phyloP scores from a whole-genome alignment of 2,113 vertebrate genomes.

The Fregata magnificens region DNA sequence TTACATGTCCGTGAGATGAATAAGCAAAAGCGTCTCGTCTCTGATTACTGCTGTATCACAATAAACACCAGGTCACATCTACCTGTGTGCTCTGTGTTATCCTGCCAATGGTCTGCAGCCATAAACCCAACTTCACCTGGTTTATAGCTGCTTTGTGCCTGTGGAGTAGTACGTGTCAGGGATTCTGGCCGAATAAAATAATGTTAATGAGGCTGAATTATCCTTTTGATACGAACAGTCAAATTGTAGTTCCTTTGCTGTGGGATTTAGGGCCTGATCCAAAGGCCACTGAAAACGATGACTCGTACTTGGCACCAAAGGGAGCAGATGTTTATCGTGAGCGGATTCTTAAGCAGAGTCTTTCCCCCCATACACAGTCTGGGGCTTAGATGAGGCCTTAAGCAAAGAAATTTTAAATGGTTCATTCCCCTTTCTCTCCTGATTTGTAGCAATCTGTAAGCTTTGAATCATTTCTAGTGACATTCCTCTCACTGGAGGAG shows the following conservation, averaged over 20 bases:
- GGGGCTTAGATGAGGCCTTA: background rate
- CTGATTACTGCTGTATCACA: background rate
- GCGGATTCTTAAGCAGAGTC: background rate
- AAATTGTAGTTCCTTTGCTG: background rate
- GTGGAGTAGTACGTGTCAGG: fast-evolving
- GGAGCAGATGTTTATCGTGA: background rate
- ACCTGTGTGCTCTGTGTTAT: background rate
- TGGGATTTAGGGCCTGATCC: background rate
- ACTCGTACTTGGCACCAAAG: background rate
- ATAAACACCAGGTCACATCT: background rate
- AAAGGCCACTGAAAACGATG: background rate
- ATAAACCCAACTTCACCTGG: background rate
- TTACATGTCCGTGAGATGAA: background rate
- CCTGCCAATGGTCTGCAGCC: background rate
- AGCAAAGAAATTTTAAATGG: background rate
- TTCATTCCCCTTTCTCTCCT: background rate
- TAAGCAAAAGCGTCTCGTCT: background rate
- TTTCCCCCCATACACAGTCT: background rate
- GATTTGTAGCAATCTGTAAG: background rate
- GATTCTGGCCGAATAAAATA: background rate
- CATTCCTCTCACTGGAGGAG: background rate
- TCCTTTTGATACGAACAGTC: background rate
- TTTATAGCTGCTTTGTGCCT: background rate
- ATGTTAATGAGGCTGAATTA: background rate
- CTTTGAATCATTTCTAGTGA: background rate